phyloP scores from a whole-genome alignment of 2,888 invertebrate genomes.

The Oscheius sp. region DNA sequence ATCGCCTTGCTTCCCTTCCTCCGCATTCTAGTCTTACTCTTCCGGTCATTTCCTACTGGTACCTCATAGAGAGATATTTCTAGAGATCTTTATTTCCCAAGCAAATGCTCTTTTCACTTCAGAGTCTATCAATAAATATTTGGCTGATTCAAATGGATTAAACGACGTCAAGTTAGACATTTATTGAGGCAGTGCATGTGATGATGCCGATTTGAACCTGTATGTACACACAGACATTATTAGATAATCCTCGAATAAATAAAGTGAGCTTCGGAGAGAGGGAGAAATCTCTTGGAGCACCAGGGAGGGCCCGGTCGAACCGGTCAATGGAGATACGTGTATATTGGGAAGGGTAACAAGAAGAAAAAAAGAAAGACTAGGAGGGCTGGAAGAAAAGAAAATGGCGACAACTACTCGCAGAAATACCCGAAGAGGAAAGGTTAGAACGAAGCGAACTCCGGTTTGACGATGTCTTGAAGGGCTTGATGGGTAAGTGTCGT shows the following conservation, averaged over 20 bases:
- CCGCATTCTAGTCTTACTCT: conserved; percentile 22
- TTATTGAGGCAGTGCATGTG: conserved; percentile 28
- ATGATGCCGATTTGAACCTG: conserved; percentile 12
- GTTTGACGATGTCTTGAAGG: conserved; percentile 36
- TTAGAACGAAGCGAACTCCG: conserved; percentile 1
- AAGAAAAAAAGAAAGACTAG: conserved; percentile 21
- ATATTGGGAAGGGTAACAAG: conserved; percentile 1
- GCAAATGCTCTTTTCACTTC: conserved; percentile 5
- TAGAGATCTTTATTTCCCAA: background rate
- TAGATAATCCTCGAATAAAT: background rate
- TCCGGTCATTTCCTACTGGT: conserved; percentile 28
- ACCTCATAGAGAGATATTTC: background rate
- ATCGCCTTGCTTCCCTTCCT: conserved; percentile 6
- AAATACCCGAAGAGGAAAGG: conserved; percentile 7
- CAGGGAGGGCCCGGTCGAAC: conserved; percentile 12
- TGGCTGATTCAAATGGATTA: background rate
- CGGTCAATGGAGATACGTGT: conserved; percentile 1
- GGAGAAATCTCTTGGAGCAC: conserved; percentile 20
- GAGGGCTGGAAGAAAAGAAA: background rate
- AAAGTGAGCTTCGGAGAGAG: conserved; percentile 8
- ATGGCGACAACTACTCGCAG: conserved; percentile 17
- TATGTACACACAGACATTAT: conserved; percentile 20
- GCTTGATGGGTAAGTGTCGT: conserved; percentile 50
- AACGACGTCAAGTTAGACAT: background rate
- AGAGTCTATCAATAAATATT: conserved; percentile 15